Evolutionary conservation across 2,113 vertebrate genomes (phyloP), one percentile per base, ranked within the genome.

Genomic region (Sprattus sprattus): DNA sequence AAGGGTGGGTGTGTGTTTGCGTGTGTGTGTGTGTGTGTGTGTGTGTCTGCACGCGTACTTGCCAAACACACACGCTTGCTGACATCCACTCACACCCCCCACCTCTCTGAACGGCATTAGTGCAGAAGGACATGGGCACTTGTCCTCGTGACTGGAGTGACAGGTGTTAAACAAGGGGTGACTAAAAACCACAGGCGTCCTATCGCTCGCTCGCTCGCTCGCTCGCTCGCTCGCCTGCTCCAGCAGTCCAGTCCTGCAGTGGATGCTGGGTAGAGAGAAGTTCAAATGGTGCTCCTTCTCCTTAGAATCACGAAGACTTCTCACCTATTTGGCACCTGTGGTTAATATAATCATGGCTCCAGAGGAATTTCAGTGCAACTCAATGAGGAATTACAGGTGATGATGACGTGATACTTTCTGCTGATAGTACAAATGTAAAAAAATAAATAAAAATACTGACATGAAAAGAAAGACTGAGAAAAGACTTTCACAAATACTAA

Each of bases 81-180:
- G 44, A 78, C 9, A 28, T 87, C 84, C 86, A 82, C 84, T 81
- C 46, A 47, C 86, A 87, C 16, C 88, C 91, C 87, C 87, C 54
- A 85, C 85, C 84, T 82, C 83, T 18, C 81, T 84, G 64, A 60
- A 85, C 87, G 67, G 85, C 50, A 85, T 87, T 84, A 88, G 45
- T 86, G 85, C 86, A 88, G n/a, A 94, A 94, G 95, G 95, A 94
- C 90, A 86, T 82, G 25, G 83, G 92, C 93, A 86, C 87, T 87
- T 90, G 92, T 92, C 91, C 91, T 85, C 82, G 80, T 96, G 95
- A 97, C 94, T 94, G 94, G 95, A 81, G 89, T 91, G 95, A 95
- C 97, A 98, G 97, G 96, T 98, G 97, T 91, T 91, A 88, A 82
- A 60, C 82, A 83, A 89, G 87, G 46, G 82, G 87, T 82, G 82